Evolutionary conservation across 2,888 invertebrate genomes (phyloP).

Genomic region (Iselma pallidipennis): DNA sequence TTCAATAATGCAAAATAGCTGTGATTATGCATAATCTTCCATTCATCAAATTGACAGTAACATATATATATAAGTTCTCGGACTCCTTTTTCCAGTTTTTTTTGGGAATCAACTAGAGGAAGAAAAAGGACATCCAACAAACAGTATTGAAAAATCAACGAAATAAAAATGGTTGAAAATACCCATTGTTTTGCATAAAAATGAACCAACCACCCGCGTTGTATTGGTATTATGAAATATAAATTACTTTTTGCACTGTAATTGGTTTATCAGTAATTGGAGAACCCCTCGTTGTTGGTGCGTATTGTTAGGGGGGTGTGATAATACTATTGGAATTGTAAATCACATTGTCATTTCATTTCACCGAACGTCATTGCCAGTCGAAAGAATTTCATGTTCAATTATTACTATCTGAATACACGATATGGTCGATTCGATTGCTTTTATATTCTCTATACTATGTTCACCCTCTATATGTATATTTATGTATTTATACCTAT

Average conservation of each 20-base stretch:
- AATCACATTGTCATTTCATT: constrained; percentile 41
- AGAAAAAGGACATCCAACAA: too few relatives aligned
- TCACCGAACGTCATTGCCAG: constrained; percentile 29
- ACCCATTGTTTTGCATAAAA: constrained; percentile 43
- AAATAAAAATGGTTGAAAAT: constrained; percentile 4
- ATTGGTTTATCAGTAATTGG: constrained; percentile 43
- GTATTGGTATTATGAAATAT: constrained; percentile 28
- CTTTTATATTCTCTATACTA: constrained; percentile 2
- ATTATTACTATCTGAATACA: constrained; percentile 31
- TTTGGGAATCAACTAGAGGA: too few relatives aligned
- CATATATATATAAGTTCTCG: too few relatives aligned
- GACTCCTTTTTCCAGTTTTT: too few relatives aligned
- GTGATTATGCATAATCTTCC: too few relatives aligned
- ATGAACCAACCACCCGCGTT: constrained; percentile 32
- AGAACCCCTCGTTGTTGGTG: constrained; percentile 22
- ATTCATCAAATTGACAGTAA: too few relatives aligned
- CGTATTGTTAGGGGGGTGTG: constrained; percentile 27
- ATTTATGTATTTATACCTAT: not conserved
- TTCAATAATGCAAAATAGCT: too few relatives aligned
- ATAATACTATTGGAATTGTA: constrained; percentile 44
- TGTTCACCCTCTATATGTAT: not conserved
- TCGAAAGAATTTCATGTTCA: constrained; percentile 33
- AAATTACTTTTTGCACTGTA: constrained; percentile 35
- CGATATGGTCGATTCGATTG: constrained; percentile 18
- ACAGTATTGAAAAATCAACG: not conserved